A percentile compares a stretch with the other conserved stretches of the same genome.
Conservation (phyloP, 2,888 invertebrate genomes). For the Synergus laeviventris region DNA sequence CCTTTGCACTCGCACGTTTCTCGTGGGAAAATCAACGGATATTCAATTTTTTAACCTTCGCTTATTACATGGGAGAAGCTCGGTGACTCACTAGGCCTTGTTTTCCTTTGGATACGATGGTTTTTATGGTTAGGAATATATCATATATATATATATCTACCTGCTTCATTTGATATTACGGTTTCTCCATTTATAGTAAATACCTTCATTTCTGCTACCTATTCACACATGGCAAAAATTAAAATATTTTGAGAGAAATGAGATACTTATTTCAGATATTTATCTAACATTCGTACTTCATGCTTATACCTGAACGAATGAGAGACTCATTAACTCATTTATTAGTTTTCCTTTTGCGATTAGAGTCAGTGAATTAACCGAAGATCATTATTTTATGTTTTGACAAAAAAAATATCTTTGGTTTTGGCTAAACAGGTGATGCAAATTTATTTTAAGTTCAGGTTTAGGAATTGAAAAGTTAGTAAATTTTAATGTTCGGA, state of each 20-base stretch:
- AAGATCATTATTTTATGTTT: background rate
- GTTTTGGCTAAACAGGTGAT: background rate
- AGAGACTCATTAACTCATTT: background rate
- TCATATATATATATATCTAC: background rate
- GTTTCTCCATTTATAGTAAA: conserved; percentile 1
- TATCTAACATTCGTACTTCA: background rate
- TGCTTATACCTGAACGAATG: background rate
- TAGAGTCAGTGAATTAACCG: background rate
- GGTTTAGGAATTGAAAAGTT: background rate
- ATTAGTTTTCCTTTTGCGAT: background rate
- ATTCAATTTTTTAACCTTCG: conserved; percentile 1
- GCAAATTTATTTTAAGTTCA: background rate
- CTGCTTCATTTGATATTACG: background rate
- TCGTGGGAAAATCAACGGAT: background rate
- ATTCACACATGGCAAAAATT: no score
- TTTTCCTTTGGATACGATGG: background rate
- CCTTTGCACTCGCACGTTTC: background rate
- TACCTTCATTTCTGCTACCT: background rate
- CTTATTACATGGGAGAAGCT: background rate
- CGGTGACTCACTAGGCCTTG: background rate
- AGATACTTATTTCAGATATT: background rate
- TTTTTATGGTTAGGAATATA: background rate
- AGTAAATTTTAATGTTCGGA: no score
- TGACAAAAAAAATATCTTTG: no score
- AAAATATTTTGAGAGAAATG: background rate